Evolutionary conservation across 2,113 vertebrate genomes (phyloP).

Genomic region (Leucosticte australis): DNA sequence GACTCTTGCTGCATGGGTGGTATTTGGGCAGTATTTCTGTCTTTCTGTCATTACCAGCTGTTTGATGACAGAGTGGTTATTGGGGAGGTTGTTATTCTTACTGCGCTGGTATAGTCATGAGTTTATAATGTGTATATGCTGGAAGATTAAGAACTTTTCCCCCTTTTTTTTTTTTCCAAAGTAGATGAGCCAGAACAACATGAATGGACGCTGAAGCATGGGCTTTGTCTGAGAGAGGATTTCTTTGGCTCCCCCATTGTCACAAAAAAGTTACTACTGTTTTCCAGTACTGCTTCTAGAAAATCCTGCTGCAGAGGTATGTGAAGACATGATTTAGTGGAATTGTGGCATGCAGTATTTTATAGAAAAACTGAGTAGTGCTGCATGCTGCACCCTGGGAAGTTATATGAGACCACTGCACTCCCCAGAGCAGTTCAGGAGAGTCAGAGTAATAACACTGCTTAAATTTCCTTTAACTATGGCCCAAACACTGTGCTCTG

Average conservation of each 20-base stretch:
- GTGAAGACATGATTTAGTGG: background rate
- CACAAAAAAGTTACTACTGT: background rate
- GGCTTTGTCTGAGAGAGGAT: background rate
- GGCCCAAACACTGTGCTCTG: background rate
- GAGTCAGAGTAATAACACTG: background rate
- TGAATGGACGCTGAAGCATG: background rate
- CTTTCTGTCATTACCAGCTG: background rate
- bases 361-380: background rate
- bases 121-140: background rate
- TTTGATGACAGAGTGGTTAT: slow-evolving; percentile 1
- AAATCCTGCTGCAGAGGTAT: background rate
- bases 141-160: background rate
- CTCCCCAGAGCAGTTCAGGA: background rate
- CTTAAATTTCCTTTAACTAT: background rate
- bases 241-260: background rate
- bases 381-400: background rate
- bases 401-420: background rate
- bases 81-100: background rate
- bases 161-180: background rate
- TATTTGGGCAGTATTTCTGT: background rate
- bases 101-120: background rate
- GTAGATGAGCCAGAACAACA: background rate
- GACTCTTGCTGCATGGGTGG: background rate
- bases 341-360: background rate
- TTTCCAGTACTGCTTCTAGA: background rate